These are phyloP conservation scores for fruit fly (Drosophila melanogaster) DNA, from an alignment of 1,140 invertebrate species.

Conservation along the genomic window Release_6_plus_ISO1_MT NT_037436.4:19540501-19541000, in stretches of 20 bases:
- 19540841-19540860: constrained; percentile 95
- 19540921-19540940: constrained; percentile 89
- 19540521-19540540: constrained; percentile 91
- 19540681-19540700: constrained; percentile 95
- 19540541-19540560: constrained; percentile 80
- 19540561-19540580: constrained; percentile 82
- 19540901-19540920: constrained; percentile 98
- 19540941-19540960: constrained; percentile 94
- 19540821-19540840: constrained; percentile 95
- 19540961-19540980: constrained; percentile 90
- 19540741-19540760: constrained; percentile 97
- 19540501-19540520: constrained; percentile 94
- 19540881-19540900: constrained; percentile 98
- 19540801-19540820: constrained; percentile 92
- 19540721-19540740: constrained; percentile 91
- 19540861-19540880: constrained; percentile 95
- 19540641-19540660: constrained; percentile 96
- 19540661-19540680: constrained; percentile 97
- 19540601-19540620: constrained; percentile 63
- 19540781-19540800: constrained; percentile 91
- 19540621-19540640: constrained; percentile 93
- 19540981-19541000: constrained; percentile 93
- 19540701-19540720: constrained; percentile 90
- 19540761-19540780: constrained; percentile 94
- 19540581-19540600: constrained; percentile 72